These are phyloP conservation scores for Canis aureus DNA, from an alignment of 2,113 vertebrate species.

Conservation along the genomic window DNA sequence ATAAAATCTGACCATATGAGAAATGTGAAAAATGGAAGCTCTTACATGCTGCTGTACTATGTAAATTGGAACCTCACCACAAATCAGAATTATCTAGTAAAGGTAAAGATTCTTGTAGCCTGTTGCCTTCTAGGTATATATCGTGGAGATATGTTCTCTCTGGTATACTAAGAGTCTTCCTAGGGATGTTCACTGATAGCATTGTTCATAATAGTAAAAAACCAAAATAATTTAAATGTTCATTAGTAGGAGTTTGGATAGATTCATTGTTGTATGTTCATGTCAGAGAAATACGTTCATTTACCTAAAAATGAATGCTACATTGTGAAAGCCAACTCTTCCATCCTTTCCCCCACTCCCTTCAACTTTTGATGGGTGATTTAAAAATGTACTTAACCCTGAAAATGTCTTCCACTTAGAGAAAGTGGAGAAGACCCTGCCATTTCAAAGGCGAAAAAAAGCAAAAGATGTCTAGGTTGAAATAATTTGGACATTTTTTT, in stretches of 20 bases:
- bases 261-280: not conserved
- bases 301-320: not conserved
- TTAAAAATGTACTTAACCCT: constrained; percentile 38
- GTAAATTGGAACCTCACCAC: not conserved
- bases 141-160: not conserved
- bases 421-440: not conserved
- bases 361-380: not conserved
- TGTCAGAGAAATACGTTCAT: not conserved
- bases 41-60: not conserved
- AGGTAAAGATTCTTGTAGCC: not conserved
- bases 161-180: not conserved
- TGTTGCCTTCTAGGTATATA: not conserved
- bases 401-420: not conserved
- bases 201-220: constrained; percentile 1
- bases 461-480: constrained; percentile 34
- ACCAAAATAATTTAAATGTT: not conserved
- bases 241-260: not conserved
- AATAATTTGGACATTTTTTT: constrained; percentile 20
- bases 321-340: not conserved
- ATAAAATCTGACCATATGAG: not conserved
- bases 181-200: not conserved
- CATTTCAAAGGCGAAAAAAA: constrained; percentile 42
- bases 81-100: constrained; percentile 20
- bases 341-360: not conserved
- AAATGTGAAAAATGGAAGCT: not conserved